Evolutionary conservation across 2,888 invertebrate species (phyloP).

Genomic region (Doris montereyensis): DNA sequence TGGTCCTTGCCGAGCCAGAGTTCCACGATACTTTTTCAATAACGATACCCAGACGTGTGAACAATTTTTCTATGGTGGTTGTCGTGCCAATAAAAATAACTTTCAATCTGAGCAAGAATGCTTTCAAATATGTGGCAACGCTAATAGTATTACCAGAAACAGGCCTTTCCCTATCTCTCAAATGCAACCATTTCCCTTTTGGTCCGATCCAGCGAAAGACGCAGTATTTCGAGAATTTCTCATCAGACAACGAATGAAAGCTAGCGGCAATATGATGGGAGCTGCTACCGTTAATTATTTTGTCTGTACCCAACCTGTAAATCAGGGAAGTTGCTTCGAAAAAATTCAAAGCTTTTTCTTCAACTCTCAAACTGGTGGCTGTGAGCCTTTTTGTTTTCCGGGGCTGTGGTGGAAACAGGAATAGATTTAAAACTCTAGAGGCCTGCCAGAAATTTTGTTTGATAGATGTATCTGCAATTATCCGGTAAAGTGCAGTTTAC

Average conservation of each 20-base stretch:
- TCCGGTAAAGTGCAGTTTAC: too few species aligned
- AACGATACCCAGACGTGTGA: not conserved
- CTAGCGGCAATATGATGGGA: not conserved
- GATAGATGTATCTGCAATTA: not conserved
- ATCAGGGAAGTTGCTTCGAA: not conserved
- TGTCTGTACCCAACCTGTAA: not conserved
- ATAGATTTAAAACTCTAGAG: not conserved
- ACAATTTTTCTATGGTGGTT: conserved; percentile 9
- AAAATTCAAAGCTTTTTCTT: not conserved
- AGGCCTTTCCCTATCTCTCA: too few species aligned
- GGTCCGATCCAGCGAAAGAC: not conserved
- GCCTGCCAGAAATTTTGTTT: not conserved
- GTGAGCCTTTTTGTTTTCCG: not conserved
- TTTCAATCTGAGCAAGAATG: not conserved
- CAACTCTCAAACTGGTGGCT: not conserved
- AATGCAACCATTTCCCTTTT: too few species aligned
- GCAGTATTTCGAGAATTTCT: not conserved
- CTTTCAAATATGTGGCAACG: not conserved
- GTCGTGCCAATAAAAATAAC: conserved; percentile 18
- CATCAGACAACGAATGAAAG: not conserved
- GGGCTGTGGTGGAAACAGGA: not conserved
- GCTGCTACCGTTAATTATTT: not conserved
- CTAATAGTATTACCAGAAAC: not conserved
- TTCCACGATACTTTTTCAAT: conserved; percentile 19
- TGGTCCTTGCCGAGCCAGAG: not conserved